Conservation (phyloP, 1,140 invertebrate species). For the Cyphomyrmex costatus region DNA sequence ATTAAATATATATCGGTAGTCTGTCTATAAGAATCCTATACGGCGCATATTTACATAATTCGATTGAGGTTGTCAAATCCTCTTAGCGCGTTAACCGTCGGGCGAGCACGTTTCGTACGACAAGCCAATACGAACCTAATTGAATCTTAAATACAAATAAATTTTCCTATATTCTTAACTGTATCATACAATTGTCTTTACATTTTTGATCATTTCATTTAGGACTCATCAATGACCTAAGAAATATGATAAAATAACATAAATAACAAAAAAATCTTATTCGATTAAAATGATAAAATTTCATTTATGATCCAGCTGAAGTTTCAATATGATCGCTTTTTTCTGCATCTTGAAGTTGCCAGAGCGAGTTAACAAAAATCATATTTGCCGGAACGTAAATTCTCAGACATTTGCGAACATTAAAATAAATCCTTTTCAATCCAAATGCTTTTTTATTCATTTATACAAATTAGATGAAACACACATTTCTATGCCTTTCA, state of each 20-base stretch:
- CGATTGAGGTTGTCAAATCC: background rate
- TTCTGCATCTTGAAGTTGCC: no score
- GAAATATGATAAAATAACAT: background rate
- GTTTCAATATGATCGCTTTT: no score
- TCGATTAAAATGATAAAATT: no score
- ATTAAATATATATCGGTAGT: constrained; percentile 53
- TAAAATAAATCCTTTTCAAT: no score
- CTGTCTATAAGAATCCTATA: constrained; percentile 33
- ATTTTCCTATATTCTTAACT: background rate
- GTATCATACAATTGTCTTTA: background rate
- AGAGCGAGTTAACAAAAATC: no score
- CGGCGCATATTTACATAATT: constrained; percentile 72
- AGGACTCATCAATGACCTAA: background rate
- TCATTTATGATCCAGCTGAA: no score
- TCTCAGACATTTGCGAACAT: no score
- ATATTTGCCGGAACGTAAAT: no score
- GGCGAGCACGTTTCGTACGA: background rate
- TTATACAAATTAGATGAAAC: no score
- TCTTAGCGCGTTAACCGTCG: background rate
- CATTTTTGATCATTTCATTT: background rate
- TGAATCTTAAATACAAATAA: background rate
- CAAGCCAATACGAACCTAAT: background rate
- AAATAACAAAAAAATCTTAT: no score
- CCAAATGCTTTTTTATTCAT: no score
- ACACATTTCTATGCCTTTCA: no score